These are phyloP conservation scores for Drosophila sp. DNA, from an alignment of 1,140 invertebrate genomes.

Conservation along the genomic window DNA sequence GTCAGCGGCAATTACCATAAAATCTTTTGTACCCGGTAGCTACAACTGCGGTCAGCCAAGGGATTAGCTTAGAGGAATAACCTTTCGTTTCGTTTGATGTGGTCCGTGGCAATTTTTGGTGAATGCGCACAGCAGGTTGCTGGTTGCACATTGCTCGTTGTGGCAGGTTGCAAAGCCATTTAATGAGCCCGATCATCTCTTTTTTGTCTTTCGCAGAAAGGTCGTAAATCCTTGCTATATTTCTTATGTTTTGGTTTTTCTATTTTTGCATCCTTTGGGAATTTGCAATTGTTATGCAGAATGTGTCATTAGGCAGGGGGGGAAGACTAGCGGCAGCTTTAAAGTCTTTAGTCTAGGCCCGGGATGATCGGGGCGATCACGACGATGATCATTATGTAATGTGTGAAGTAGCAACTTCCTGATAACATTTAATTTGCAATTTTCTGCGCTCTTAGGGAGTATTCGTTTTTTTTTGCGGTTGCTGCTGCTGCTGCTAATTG, in stretches of 20 bases:
- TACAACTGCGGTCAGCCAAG: slow-evolving; percentile 53
- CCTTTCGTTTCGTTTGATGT: slow-evolving; percentile 51
- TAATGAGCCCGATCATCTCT: slow-evolving; percentile 76
- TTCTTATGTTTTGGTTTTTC: not conserved
- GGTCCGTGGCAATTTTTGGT: slow-evolving; percentile 43
- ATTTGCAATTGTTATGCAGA: slow-evolving; percentile 38
- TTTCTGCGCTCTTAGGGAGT: slow-evolving; percentile 39
- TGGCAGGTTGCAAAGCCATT: slow-evolving; percentile 60
- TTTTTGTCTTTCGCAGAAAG: slow-evolving; percentile 49
- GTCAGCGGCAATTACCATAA: slow-evolving; percentile 76
- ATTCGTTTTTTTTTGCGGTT: not conserved
- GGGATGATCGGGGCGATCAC: slow-evolving; percentile 17
- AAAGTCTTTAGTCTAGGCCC: slow-evolving; percentile 9
- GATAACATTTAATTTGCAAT: slow-evolving; percentile 76
- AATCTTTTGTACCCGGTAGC: slow-evolving; percentile 49
- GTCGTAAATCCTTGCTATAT: slow-evolving; percentile 37
- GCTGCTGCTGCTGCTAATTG: slow-evolving; percentile 54
- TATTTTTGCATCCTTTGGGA: slow-evolving; percentile 12
- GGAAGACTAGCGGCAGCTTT: slow-evolving; percentile 3
- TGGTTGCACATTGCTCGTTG: slow-evolving; percentile 40
- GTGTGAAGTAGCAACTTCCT: slow-evolving; percentile 61
- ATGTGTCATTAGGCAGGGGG: slow-evolving; percentile 53
- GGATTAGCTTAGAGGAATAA: slow-evolving; percentile 44
- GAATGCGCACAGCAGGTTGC: slow-evolving; percentile 59
- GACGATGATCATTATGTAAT: slow-evolving; percentile 68